Conservation (phyloP, 2,113 vertebrate species). For the Dicentrarchus labrax region DNA sequence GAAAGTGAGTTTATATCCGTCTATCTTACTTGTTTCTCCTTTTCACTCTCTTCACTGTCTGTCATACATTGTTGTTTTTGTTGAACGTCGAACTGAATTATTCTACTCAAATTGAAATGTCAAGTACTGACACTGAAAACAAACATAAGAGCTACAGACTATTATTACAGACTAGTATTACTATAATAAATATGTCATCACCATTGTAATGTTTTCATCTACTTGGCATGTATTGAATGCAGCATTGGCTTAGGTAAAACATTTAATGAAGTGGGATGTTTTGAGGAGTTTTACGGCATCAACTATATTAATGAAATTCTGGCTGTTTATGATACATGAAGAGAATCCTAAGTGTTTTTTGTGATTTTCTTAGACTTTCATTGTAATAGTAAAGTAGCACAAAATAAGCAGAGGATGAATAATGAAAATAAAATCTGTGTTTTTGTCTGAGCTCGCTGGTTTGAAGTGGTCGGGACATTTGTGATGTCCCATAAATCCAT, state of each 20-base stretch:
- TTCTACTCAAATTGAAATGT: constrained; percentile 54
- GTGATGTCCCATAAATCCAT: not conserved
- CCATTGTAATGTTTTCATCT: constrained; percentile 22
- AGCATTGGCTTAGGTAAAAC: constrained; percentile 7
- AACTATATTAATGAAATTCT: constrained; percentile 15
- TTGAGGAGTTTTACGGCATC: not conserved
- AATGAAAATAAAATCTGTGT: no score
- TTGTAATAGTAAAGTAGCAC: not conserved
- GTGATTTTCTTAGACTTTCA: not conserved
- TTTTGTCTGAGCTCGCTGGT: no score
- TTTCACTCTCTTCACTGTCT: not conserved
- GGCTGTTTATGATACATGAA: constrained; percentile 6
- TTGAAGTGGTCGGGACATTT: not conserved
- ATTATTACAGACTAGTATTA: no score
- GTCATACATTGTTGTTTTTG: constrained; percentile 14
- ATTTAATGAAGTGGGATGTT: constrained; percentile 28
- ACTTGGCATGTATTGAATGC: constrained; percentile 16
- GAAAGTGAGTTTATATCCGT: constrained; percentile 82
- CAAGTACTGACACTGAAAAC: constrained; percentile 38
- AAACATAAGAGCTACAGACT: constrained; percentile 18
- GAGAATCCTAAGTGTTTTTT: constrained; percentile 10
- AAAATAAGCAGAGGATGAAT: not conserved
- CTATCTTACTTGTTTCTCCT: not conserved
- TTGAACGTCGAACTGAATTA: constrained; percentile 21
- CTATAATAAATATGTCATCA: constrained; percentile 46